Evolutionary conservation across 2,113 vertebrate species (phyloP), one percentile per base, ranked within the genome.

Genomic region (Pluvianellus socialis): DNA sequence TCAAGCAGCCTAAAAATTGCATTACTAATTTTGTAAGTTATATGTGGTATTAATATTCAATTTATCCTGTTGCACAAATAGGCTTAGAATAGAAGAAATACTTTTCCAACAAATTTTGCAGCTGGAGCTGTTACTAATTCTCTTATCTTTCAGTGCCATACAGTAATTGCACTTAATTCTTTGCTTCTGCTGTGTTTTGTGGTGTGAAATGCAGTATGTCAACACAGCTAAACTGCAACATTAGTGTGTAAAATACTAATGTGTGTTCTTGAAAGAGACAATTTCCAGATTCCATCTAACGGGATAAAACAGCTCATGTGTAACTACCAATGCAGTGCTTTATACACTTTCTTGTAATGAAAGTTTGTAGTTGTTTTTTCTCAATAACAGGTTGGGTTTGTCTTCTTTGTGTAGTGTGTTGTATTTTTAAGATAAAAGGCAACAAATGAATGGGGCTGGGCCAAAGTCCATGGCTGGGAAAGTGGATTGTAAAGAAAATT

Each of bases 81-180:
- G 27, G 47, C 24, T 91, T 95, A 93, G 66, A 42, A 45, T 80
- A 50, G 75, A 76, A 67, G 88, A 93, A 80, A 79, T 23, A 66
- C 28, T 91, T 88, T 66, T 66, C 53, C 50, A 77, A 49, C 35
- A 62, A 52, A 68, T 40, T 70, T 74, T 86, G 63, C 38, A 55
- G 44, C 81, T 76, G 80, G 50, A 94, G 77, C 61, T 82, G 19
- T 89, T 94, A 35, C 35, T 90, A 93, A 93, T 96, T 81, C 86
- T 80, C 58, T 88, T 93, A 93, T 96, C 79, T 96, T 79, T 88
- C 63, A 81, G 22, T 75, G 65, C 76, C 74, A 33, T 81, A 21
- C 61, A 87, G 55, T 94, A 94, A 93, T 93, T 93, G 67, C 44
- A 66, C 32, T 87, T 94, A 93, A 96, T 93, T 93, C 65, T 91